A percentile compares a stretch with the other conserved stretches of the same genome.
Evolutionary conservation across 2,797 vertebrate genomes (phyloP).

Genomic region (Phrynocephalus vlangalii): DNA sequence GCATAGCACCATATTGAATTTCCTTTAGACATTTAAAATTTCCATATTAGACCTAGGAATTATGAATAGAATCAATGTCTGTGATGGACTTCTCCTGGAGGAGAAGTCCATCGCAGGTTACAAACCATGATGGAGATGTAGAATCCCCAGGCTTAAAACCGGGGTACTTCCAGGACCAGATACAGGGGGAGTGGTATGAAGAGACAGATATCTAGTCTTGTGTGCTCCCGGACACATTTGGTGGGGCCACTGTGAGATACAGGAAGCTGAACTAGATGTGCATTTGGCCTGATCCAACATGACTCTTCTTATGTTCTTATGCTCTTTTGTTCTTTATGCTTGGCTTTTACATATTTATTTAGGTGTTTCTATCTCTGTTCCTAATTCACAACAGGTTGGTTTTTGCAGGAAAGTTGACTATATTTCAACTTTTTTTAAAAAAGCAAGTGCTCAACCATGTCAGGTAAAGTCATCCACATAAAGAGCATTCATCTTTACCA

Average conservation of each 20-base stretch:
- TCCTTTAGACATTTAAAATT: slow-evolving; percentile 43
- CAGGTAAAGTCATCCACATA: not conserved
- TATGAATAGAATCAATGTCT: slow-evolving; percentile 27
- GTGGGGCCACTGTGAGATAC: too few species aligned
- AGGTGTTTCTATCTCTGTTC: slow-evolving; percentile 40
- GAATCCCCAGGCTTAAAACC: too few species aligned
- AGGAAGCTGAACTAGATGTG: too few species aligned
- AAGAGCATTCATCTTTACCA: not conserved
- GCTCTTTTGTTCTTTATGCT: not conserved
- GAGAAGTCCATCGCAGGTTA: too few species aligned
- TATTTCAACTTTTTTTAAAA: not conserved
- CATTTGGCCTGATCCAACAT: too few species aligned
- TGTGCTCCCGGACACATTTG: too few species aligned
- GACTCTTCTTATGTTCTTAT: too few species aligned
- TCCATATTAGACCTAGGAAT: slow-evolving; percentile 41
- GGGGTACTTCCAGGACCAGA: too few species aligned
- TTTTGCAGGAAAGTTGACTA: slow-evolving; percentile 40
- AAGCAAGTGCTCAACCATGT: not conserved
- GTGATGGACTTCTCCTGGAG: too few species aligned
- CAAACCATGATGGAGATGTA: too few species aligned
- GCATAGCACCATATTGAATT: slow-evolving; percentile 44
- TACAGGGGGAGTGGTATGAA: too few species aligned
- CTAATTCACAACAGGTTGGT: slow-evolving; percentile 22
- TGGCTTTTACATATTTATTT: slow-evolving; percentile 48
- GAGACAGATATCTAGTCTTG: too few species aligned